A percentile compares a stretch with the other conserved stretches of the same genome.
phyloP scores from a whole-genome alignment of 2,888 invertebrate genomes.

The Andrena minutula region DNA sequence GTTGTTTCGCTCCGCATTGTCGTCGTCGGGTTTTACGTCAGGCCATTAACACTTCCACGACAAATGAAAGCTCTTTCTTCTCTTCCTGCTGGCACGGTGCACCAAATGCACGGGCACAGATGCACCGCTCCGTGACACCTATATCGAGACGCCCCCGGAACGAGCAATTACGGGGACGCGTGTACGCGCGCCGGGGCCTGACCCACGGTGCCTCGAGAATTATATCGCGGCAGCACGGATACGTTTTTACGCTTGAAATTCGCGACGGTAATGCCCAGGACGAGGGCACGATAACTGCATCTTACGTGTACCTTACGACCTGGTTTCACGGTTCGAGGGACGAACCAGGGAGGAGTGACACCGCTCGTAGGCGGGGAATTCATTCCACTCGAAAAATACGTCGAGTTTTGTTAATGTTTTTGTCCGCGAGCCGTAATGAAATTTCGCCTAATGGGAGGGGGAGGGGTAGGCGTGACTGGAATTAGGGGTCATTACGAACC shows the following conservation, averaged over 20 bases:
- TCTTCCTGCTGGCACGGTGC: constrained; percentile 66
- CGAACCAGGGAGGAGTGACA: constrained; percentile 54
- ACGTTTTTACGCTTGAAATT: constrained; percentile 71
- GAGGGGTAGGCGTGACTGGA: neutral
- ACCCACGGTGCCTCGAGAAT: constrained; percentile 49
- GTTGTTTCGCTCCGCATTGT: constrained; percentile 77
- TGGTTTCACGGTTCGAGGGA: constrained; percentile 63
- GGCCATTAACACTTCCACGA: constrained; percentile 81
- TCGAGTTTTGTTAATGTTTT: constrained; percentile 27
- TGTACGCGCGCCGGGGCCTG: constrained; percentile 40
- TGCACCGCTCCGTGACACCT: constrained; percentile 39
- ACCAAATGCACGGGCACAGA: constrained; percentile 45
- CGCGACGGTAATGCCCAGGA: constrained; percentile 65
- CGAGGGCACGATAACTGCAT: constrained; percentile 69
- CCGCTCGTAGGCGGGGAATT: constrained; percentile 64
- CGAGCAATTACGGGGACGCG: constrained; percentile 69
- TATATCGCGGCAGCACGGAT: constrained; percentile 63
- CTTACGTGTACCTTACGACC: constrained; percentile 69
- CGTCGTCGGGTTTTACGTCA: constrained; percentile 78
- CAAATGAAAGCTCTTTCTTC: constrained; percentile 72
- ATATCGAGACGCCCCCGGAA: constrained; percentile 72
- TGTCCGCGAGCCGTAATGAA: neutral
- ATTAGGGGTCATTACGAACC: neutral
- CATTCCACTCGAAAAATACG: constrained; percentile 56
- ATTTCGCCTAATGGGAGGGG: neutral